Evolutionary conservation across 2,888 invertebrate species (phyloP).

Genomic region (Lysandra bellargus): DNA sequence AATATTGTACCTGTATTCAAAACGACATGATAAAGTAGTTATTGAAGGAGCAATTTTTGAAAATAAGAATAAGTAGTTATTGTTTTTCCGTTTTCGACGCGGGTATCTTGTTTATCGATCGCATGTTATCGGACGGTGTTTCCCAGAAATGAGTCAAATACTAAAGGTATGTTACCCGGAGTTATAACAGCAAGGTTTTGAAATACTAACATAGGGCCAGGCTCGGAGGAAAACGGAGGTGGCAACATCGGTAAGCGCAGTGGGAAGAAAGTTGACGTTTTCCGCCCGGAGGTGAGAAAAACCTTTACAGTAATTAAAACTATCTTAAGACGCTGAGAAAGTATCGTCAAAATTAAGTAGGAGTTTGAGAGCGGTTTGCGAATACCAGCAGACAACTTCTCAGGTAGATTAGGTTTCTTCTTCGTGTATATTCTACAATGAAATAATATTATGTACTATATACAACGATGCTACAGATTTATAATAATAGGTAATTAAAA

Average conservation of each 20-base stretch:
- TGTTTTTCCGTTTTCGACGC: not conserved
- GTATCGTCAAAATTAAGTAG: too few species aligned
- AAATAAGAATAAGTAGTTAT: not conserved
- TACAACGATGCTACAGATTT: not conserved
- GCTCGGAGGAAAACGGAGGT: too few species aligned
- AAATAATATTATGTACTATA: not conserved
- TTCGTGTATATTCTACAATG: not conserved
- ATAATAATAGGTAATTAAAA: not conserved
- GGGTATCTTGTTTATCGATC: constrained; percentile 29
- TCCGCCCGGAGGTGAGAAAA: too few species aligned
- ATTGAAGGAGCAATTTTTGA: not conserved
- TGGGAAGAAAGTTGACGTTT: too few species aligned
- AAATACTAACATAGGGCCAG: not conserved
- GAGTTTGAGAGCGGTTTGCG: not conserved
- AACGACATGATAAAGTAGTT: not conserved
- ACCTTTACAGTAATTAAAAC: too few species aligned
- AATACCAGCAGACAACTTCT: not conserved
- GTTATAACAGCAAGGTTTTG: not conserved
- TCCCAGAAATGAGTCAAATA: constrained; percentile 13
- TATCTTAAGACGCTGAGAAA: too few species aligned
- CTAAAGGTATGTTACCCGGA: not conserved
- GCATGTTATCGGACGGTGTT: constrained; percentile 20
- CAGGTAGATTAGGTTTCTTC: not conserved
- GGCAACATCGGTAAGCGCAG: too few species aligned
- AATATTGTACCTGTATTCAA: not conserved